Evolutionary conservation across 1,140 invertebrate species (phyloP), one percentile per base, ranked within the genome.

Genomic region (Drosophila virilis): DNA sequence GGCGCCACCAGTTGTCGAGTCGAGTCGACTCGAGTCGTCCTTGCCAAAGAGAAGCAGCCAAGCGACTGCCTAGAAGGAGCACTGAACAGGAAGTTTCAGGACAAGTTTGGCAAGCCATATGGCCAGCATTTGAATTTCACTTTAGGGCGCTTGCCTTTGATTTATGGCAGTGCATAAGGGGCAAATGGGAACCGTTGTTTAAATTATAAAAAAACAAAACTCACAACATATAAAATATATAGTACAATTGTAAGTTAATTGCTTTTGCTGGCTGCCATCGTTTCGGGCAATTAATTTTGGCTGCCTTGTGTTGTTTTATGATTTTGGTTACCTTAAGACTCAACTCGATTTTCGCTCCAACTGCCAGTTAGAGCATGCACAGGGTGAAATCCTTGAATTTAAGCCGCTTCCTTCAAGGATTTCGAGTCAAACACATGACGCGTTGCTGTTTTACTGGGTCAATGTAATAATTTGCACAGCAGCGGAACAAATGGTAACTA

Each of bases 401-500:
- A 38, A 43, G 38, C 28, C 45, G n/a, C 28, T 35, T 17, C 37
- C 33, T 13, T 22, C 59, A 32, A 43, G 45, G 59, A 8, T 46
- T 22, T 37, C 2, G 42, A 58, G 66, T 45, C 48, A 64, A 74
- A 75, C 71, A 71, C 51, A 65, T 66, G 58, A 60, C 46, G 48
- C 66, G 59, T 61, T 74, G 70, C 60, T 33, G 38, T 61, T 71
- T 86, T 88, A 89, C 48, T 89, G 66, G 83, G 83, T 86, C 83
- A 86, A 74, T 86, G 79, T 83, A 86, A 86, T 86, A 86, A 89
- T 86, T 89, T 83, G 79, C 73, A 82, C 68, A 79, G 65, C 67
- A 86, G 64, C 78, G 70, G 48, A 66, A 71, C 74, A 64, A 86
- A 78, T 68, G 72, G 67, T 72, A 82, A 79, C 83, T 73, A 71